Evolutionary conservation across 2,113 vertebrate species (phyloP), one percentile per base, ranked within the genome.

Genomic region (Naja naja): DNA sequence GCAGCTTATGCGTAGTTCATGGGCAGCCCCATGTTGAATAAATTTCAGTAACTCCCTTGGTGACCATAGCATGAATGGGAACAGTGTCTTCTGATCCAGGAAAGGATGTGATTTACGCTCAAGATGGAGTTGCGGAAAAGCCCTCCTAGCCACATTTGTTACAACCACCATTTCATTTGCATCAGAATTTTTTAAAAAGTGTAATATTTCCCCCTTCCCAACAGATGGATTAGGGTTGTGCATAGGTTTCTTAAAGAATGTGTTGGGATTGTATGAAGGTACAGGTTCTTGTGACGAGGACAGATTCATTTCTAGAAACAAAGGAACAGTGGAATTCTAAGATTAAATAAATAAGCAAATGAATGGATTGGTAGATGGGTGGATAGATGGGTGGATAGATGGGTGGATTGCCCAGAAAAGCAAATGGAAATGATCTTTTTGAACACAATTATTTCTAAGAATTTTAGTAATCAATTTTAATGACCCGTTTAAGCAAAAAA

Each of bases 221-320:
- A 30, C 69, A 85, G 52, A 89, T 56, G 64, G 47, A 85, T 89
- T 56, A 88, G 86, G 23, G 43, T 25, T 64, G 12, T 92, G 88
- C 27, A n/a, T 16, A 34, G 69, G 56, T 89, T 89, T 53, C 53
- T 89, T 85, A 92, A 92, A 92, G 39, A 85, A 2, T 43, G 4
- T 85, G 74, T 34, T 18, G 23, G 85, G 9, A 34, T 45, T 85
- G 90, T 91, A 91, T 56, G 93, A 93, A 94, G 27, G 3, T 12
- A 93, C 93, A 94, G 1, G 4, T 5, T 2, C 88, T 92, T 93
- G 52, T 92, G 43, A 58, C 74, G 91, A 93, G 1, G 9, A 86
- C 87, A 89, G 1, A 20, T 85, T 88, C 91, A 88, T 85, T 49
- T 90, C 64, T 3, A 90, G 89, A 0, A 54, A 64, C 55, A 89